phyloP scores from a whole-genome alignment of 2,888 invertebrate genomes.

The Meiosimyza decipiens region DNA sequence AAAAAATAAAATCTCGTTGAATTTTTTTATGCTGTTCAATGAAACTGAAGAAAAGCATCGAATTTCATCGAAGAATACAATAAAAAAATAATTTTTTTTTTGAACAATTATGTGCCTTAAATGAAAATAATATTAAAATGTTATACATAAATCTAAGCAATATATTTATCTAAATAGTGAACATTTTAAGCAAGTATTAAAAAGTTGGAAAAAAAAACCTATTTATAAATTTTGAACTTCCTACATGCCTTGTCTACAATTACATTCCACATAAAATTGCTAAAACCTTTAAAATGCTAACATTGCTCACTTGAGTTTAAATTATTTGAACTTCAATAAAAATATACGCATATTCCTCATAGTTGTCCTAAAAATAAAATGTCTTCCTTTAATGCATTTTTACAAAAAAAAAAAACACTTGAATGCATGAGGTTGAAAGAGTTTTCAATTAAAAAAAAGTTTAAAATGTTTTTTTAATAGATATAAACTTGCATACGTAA shows the following conservation, averaged over 20 bases:
- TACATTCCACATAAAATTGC: conserved; percentile 2
- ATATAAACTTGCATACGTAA: no score
- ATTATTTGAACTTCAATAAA: conserved; percentile 16
- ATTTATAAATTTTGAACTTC: background rate
- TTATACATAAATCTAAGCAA: conserved; percentile 20
- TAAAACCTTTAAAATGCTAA: conserved; percentile 14
- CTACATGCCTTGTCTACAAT: background rate
- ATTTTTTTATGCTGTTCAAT: no score
- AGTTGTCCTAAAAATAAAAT: conserved; percentile 17
- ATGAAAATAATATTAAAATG: conserved; percentile 20
- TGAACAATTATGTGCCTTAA: conserved; percentile 40
- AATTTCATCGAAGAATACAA: conserved; percentile 9
- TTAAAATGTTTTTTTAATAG: no score
- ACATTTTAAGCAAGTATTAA: background rate
- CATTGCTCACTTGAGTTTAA: conserved; percentile 18
- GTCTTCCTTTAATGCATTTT: conserved; percentile 27
- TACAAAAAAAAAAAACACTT: background rate
- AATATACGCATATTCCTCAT: conserved; percentile 1
- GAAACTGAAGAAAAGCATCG: background rate
- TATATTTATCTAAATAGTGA: background rate
- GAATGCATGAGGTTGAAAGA: background rate
- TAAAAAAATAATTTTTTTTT: conserved; percentile 37
- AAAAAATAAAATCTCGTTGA: no score
- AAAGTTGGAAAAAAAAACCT: background rate
- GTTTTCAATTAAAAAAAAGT: no score